Evolutionary conservation across 53 echinoderm and acorn worm genomes (phyloP).

Genomic region (Hippasteria phrygiana): DNA sequence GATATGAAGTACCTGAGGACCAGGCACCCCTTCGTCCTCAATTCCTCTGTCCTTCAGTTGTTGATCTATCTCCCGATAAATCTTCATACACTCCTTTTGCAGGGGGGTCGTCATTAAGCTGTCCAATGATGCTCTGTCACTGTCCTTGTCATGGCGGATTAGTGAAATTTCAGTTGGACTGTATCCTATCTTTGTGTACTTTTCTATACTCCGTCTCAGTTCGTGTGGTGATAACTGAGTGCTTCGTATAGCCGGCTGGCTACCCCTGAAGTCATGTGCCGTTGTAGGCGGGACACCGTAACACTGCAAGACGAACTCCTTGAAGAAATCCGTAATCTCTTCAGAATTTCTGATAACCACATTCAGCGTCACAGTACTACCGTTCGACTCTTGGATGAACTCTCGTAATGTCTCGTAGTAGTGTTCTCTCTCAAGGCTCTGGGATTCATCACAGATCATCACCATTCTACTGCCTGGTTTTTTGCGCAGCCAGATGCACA

Average conservation of each 20-base stretch:
- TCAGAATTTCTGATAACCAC: constrained; percentile 30
- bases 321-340: constrained; percentile 35
- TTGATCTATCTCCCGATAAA: constrained; percentile 21
- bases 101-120: background rate
- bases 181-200: constrained; percentile 18
- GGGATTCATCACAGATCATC: constrained; percentile 38
- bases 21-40: constrained; percentile 6
- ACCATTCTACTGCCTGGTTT: constrained; percentile 32
- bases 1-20: constrained; percentile 14
- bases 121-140: constrained; percentile 4
- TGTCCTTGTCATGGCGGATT: constrained; percentile 1
- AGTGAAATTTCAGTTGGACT: constrained; percentile 38
- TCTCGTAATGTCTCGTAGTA: constrained; percentile 35
- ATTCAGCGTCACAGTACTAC: constrained; percentile 28
- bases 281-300: constrained; percentile 34
- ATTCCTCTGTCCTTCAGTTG: constrained; percentile 1
- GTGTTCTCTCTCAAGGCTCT: constrained; percentile 20
- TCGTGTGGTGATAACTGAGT: constrained; percentile 18
- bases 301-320: constrained; percentile 29
- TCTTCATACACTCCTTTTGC: constrained; percentile 11
- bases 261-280: constrained; percentile 33
- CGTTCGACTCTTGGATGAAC: constrained; percentile 25
- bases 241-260: background rate
- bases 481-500: constrained; percentile 16
- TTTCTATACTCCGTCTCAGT: background rate